Evolutionary conservation across 1,140 invertebrate species (phyloP).

Genomic region (Chrysopa pallens): DNA sequence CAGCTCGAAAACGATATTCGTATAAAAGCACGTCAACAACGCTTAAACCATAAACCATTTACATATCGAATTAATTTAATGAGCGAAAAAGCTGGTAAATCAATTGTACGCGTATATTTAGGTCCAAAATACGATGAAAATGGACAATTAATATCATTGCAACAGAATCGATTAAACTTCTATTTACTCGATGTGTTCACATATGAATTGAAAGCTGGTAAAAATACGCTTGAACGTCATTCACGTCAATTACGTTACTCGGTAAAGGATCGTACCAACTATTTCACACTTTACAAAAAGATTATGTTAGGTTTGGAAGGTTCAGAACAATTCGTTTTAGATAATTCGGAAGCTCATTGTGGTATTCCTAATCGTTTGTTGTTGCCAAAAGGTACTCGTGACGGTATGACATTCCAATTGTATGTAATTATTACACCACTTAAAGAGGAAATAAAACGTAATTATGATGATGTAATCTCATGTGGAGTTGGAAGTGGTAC

Average conservation of each 20-base stretch:
- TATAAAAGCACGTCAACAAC: conserved; percentile 25
- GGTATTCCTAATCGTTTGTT: conserved; percentile 25
- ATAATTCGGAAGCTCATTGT: conserved; percentile 20
- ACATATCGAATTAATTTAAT: conserved; percentile 30
- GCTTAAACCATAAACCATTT: conserved; percentile 47
- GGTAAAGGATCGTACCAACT: conserved; percentile 23
- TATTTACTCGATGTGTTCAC: conserved; percentile 26
- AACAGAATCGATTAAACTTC: conserved; percentile 35
- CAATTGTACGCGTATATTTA: conserved; percentile 31
- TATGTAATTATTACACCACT: conserved; percentile 31
- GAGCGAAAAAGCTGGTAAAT: conserved; percentile 25
- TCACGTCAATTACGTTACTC: conserved; percentile 30
- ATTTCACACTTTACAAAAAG: conserved; percentile 18
- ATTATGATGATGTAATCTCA: conserved; percentile 15
- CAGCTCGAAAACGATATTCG: conserved; percentile 15
- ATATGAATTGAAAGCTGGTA: conserved; percentile 24
- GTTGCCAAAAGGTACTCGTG: conserved; percentile 35
- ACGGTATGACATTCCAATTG: conserved; percentile 36
- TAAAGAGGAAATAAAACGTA: conserved; percentile 17
- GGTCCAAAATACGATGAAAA: conserved; percentile 33
- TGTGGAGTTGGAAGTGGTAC: conserved; percentile 21
- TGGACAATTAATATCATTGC: conserved; percentile 18
- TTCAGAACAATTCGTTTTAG: conserved; percentile 16
- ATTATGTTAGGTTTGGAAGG: conserved; percentile 20
- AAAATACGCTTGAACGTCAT: conserved; percentile 33